Evolutionary conservation across 2,888 invertebrate genomes (phyloP).

Genomic region (Acleris cristana): DNA sequence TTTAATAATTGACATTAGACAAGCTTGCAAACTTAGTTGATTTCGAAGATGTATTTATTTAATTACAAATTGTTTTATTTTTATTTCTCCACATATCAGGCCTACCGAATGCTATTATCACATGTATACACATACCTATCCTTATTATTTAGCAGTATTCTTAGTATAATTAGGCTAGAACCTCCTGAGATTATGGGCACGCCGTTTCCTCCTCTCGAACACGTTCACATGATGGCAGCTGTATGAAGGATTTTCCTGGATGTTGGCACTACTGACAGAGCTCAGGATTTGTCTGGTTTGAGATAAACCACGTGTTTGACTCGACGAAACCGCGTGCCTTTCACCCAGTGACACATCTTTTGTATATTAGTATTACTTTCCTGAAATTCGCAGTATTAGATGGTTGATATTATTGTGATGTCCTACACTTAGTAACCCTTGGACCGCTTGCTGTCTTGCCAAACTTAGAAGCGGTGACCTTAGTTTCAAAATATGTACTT

Average conservation of each 20-base stretch:
- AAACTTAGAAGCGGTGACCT: constrained; percentile 58
- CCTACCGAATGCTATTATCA: constrained; percentile 71
- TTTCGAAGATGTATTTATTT: constrained; percentile 21
- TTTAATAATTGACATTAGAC: constrained; percentile 6
- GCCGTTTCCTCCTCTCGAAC: constrained; percentile 39
- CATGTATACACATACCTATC: constrained; percentile 73
- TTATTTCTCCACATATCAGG: constrained; percentile 59
- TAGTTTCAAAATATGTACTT: constrained; percentile 64
- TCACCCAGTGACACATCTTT: constrained; percentile 72
- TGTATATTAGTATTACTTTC: constrained; percentile 76
- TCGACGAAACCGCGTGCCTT: constrained; percentile 42
- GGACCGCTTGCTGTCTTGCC: constrained; percentile 70
- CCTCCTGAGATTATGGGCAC: constrained; percentile 70
- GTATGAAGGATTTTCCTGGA: not conserved
- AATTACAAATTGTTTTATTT: constrained; percentile 16
- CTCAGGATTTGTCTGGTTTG: not conserved
- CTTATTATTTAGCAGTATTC: constrained; percentile 77
- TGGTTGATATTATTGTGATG: constrained; percentile 74
- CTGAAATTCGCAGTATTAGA: constrained; percentile 76
- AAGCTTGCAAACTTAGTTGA: constrained; percentile 24
- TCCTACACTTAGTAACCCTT: constrained; percentile 54
- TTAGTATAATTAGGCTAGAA: constrained; percentile 79
- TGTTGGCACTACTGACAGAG: constrained; percentile 1
- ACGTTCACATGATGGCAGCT: constrained; percentile 14
- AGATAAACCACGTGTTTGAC: constrained; percentile 30